Evolutionary conservation across 2,113 vertebrate genomes (phyloP).

Genomic region (Ammospiza nelsoni): DNA sequence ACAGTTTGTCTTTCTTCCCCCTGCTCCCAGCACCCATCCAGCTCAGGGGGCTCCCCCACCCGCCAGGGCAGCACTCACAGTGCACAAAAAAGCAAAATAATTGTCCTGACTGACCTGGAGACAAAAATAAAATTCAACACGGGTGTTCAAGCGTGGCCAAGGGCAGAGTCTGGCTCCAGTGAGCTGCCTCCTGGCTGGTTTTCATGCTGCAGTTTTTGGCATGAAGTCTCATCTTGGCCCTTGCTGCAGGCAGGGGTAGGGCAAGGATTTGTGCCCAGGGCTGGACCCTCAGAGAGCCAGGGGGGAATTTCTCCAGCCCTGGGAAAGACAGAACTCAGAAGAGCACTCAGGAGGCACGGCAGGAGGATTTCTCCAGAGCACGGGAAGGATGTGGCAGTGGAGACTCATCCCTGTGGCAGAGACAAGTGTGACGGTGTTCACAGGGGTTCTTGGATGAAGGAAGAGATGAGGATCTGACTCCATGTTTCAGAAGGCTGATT

Average conservation of each 20-base stretch:
- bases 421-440: too few relatives aligned
- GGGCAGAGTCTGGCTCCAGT: not conserved
- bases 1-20: slow-evolving; percentile 28
- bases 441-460: too few relatives aligned
- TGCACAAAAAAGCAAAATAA: not conserved
- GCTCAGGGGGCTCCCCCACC: not conserved
- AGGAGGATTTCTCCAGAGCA: not conserved
- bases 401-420: not conserved
- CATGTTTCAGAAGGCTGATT: too few relatives aligned
- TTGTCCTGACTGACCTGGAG: not conserved
- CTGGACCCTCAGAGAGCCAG: not conserved
- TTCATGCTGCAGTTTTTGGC: not conserved
- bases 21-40: not conserved
- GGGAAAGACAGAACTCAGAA: not conserved
- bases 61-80: rapidly evolving
- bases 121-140: not conserved
- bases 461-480: too few relatives aligned
- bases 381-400: rapidly evolving
- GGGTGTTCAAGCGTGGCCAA: not conserved
- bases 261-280: not conserved
- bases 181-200: not conserved
- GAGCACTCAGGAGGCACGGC: rapidly evolving
- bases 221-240: not conserved
- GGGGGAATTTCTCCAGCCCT: not conserved
- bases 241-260: not conserved